Evolutionary conservation across 2,888 invertebrate genomes (phyloP), one percentile per base, ranked within the genome.

Genomic region (Bimastos eiseni): DNA sequence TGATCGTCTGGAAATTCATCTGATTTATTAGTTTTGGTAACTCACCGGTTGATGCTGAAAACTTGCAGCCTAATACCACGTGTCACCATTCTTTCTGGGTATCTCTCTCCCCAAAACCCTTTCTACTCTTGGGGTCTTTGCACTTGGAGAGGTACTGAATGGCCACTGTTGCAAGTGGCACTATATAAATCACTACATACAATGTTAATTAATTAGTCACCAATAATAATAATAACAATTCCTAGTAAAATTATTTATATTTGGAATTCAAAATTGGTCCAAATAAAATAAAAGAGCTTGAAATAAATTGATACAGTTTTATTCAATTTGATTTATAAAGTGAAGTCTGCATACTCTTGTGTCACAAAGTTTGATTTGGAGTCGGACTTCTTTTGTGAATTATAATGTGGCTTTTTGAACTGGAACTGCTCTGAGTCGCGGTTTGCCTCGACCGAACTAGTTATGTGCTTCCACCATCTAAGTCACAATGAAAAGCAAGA

Each of bases 391-490:
- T 70, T 70, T 11, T 70, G 70, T 70, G 70, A 70, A 70, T n/a
- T 70, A 70, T n/a, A 70, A 70, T 70, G 70, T 13, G 70, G 3
- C n/a, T 70, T 70, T 70, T 70, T 70, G 30, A 11, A 70, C 70
- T 70, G 70, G 70, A 70, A 70, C 70, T 70, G 70, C n/a, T 70
- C 70, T 2, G n/a, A 24, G 30, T 55, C 30, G 6, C 70, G 30
- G 70, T 70, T 70, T 24, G 89, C 84, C 38, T 92, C 92, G 24
- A 90, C 89, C 2, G 91, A 90, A 21, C 90, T 90, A 3, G 90
- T 91, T 88, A 92, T 91, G 90, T 89, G 90, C 33, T 89, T 91
- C 70, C 89, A 91, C 91, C 91, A 91, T 83, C 91, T 91, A 90
- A 33, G 88, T 86, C 37, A 84, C 34, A 86, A 86, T 36, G 34